phyloP scores from a whole-genome alignment of 2,113 vertebrate species.

The Corvus cornix region DNA sequence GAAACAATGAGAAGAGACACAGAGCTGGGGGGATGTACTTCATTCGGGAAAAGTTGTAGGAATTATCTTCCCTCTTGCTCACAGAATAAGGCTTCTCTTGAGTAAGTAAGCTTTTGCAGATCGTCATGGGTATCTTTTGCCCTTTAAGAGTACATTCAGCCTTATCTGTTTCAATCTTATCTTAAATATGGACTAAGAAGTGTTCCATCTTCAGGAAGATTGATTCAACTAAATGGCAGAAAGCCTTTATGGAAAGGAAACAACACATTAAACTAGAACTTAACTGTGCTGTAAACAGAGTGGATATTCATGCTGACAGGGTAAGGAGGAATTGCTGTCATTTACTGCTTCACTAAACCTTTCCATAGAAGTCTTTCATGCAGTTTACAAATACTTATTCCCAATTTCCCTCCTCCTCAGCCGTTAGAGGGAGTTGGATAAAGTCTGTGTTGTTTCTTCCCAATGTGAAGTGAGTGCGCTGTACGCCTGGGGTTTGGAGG shows the following conservation, averaged over 20 bases:
- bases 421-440: neutral
- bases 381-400: neutral
- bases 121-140: neutral
- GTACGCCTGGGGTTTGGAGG: rapidly evolving
- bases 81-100: neutral
- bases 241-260: neutral
- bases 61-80: neutral
- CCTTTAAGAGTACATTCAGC: neutral
- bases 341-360: neutral
- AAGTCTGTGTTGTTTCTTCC: neutral
- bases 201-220: neutral
- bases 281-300: neutral
- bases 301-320: neutral
- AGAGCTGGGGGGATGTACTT: neutral
- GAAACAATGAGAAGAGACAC: neutral
- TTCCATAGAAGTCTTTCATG: neutral
- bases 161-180: neutral
- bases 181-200: neutral
- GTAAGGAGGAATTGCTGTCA: neutral
- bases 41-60: neutral
- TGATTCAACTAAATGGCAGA: neutral
- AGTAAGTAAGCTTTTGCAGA: neutral
- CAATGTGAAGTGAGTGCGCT: rapidly evolving
- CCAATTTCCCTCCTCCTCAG: neutral
- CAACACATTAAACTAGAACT: neutral